Conservation (phyloP, 2,888 invertebrate genomes). For the Muscina levida region DNA sequence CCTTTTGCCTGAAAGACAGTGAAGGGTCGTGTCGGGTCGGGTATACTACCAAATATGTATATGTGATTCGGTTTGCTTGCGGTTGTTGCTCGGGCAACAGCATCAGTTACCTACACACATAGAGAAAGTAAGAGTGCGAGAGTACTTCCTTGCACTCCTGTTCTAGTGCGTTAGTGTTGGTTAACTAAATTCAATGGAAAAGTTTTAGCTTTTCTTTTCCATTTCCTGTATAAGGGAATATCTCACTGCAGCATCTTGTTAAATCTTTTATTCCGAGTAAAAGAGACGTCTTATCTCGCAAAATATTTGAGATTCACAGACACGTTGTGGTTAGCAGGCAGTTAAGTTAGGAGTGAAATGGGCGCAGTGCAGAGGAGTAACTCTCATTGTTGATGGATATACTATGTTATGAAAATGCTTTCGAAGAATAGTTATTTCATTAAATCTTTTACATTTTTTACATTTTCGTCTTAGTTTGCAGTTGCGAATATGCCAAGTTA, state of each 20-base stretch:
- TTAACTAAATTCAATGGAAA: constrained; percentile 44
- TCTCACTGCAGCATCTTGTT: constrained; percentile 17
- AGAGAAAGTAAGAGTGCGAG: too few relatives aligned
- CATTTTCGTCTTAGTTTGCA: neutral
- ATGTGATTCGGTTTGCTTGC: too few relatives aligned
- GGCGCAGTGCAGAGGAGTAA: neutral
- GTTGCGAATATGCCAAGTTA: neutral
- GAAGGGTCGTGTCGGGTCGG: too few relatives aligned
- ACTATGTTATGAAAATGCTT: constrained; percentile 11
- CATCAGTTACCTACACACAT: too few relatives aligned
- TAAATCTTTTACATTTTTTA: constrained; percentile 27
- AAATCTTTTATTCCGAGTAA: neutral
- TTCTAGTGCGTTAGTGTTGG: constrained; percentile 17
- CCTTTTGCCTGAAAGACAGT: neutral
- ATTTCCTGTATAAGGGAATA: constrained; percentile 5
- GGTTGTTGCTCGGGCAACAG: too few relatives aligned
- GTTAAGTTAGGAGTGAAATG: constrained; percentile 7
- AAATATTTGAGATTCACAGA: constrained; percentile 57
- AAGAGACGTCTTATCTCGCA: constrained; percentile 5
- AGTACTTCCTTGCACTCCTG: neutral
- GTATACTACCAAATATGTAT: too few relatives aligned
- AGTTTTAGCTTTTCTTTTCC: constrained; percentile 22
- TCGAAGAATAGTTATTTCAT: constrained; percentile 23
- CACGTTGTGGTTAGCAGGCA: constrained; percentile 41
- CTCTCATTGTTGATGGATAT: neutral